Evolutionary conservation across 2,797 vertebrate genomes (phyloP).

Genomic region (Myiothlypis chrysogaster): DNA sequence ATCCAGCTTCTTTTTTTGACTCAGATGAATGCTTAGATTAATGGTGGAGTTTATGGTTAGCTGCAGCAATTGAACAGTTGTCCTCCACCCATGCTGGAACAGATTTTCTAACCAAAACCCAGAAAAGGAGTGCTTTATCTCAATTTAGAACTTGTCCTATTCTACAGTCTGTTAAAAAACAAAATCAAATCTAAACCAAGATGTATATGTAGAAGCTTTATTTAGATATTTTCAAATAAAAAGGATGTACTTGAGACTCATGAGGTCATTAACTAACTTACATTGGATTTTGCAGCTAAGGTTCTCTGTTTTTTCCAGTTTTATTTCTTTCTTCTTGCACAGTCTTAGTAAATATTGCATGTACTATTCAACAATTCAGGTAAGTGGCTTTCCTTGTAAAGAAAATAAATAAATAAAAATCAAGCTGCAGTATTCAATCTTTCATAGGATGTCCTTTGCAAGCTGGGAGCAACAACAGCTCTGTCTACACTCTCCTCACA

Average conservation of each 20-base stretch:
- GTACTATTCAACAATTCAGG: conserved; percentile 18
- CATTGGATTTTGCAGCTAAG: conserved; percentile 14
- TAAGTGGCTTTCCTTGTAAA: conserved; percentile 13
- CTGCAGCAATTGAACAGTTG: not conserved
- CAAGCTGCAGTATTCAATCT: not conserved
- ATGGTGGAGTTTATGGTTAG: not conserved
- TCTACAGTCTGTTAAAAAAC: not conserved
- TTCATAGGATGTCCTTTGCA: not conserved
- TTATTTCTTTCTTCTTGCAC: conserved; percentile 17
- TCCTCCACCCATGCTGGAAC: not conserved
- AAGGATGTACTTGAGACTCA: conserved; percentile 45
- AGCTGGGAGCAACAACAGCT: not conserved
- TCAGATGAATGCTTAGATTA: not conserved
- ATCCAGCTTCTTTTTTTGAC: not conserved
- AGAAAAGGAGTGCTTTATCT: not conserved
- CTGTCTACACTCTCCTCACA: not conserved
- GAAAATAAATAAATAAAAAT: conserved; percentile 5
- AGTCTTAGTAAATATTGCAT: conserved; percentile 35
- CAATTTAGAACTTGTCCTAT: not conserved
- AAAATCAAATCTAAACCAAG: not conserved
- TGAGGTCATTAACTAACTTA: conserved; percentile 52
- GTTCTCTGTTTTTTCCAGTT: not conserved
- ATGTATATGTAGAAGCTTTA: not conserved
- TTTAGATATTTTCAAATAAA: conserved; percentile 65
- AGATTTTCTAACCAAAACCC: not conserved